Evolutionary conservation across 2,888 invertebrate genomes (phyloP), one percentile per base, ranked within the genome.

Genomic region (Brachynemurus nebulosus): DNA sequence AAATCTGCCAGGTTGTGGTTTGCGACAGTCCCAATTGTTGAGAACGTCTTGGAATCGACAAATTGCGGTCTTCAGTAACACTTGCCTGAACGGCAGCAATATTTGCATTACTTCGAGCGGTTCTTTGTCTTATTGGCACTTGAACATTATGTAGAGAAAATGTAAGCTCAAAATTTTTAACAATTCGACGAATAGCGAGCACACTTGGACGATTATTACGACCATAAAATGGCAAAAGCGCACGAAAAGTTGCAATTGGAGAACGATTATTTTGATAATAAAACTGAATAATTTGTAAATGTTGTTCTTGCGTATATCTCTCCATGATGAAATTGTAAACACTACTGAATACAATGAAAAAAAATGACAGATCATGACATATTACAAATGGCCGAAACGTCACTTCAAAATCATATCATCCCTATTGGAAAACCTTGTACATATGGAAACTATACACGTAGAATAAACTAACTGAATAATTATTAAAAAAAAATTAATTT

Each of bases 261-360:
- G 34, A 34, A 7, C 34, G 34, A 5, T 5, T 7, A 7, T 34
- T 34, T 34, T 34, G 7, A 34, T 34, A 34, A 34, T 34, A 34
- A 34, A 34, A 34, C 5, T 34, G 34, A n/a, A n/a, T 33, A 50
- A 48, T 46, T 20, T 45, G 12, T 39, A 51, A 43, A 45, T 46
- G 40, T 51, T 45, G 34, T 47, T 23, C 38, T 20, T 33, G 46
- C 44, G 45, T 45, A 43, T 45, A 47, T 35, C 35, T 8, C 33
- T 40, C 45, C 36, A 46, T 49, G 45, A 19, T 44, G 39, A 49
- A 25, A 43, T 38, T 46, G 46, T 21, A 46, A 44, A 46, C 14
- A 42, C 36, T 35, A 35, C 35, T 35, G 9, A 12, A 11, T 12
- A 35, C 9, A 35, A 11, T 8, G 9, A 8, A 35, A 35, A 35